Percentiles rank a stretch among this genome's conserved stretches.
Evolutionary conservation across 2,888 invertebrate genomes (phyloP).

Genomic region (Xanthorhoe designata): DNA sequence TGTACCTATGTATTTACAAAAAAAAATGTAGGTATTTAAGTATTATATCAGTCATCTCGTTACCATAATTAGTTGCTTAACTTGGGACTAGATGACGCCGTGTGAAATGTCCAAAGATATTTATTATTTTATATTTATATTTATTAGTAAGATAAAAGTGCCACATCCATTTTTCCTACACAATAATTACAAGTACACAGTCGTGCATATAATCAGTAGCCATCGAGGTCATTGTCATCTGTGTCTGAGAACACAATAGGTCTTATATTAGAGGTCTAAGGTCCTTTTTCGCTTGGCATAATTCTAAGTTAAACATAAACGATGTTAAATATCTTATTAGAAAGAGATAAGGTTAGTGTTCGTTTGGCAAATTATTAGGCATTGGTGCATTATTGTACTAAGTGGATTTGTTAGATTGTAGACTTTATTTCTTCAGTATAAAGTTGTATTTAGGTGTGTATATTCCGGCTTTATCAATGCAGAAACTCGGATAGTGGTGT

Average conservation of each 20-base stretch:
- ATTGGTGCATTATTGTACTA: neutral
- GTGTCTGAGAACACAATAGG: neutral
- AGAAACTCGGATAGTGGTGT: no score
- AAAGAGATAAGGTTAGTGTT: constrained; percentile 1
- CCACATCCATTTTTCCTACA: constrained; percentile 21
- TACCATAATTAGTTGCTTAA: no score
- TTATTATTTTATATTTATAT: no score
- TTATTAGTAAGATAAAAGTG: neutral
- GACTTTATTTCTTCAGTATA: neutral
- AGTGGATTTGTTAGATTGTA: neutral
- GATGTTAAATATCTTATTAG: neutral
- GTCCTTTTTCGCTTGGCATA: constrained; percentile 5
- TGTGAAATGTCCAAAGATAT: no score
- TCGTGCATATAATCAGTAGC: constrained; percentile 30
- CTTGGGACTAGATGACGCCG: no score
- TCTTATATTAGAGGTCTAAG: constrained; percentile 3
- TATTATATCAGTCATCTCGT: no score
- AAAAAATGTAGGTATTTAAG: no score
- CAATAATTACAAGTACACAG: constrained; percentile 10
- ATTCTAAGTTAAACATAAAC: neutral
- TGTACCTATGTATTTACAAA: no score
- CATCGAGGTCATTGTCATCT: constrained; percentile 47
- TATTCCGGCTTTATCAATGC: neutral
- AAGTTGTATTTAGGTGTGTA: neutral
- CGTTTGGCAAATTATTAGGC: neutral